phyloP scores from a whole-genome alignment of 2,888 invertebrate species.

The Caenorhabditis sulstoni region DNA sequence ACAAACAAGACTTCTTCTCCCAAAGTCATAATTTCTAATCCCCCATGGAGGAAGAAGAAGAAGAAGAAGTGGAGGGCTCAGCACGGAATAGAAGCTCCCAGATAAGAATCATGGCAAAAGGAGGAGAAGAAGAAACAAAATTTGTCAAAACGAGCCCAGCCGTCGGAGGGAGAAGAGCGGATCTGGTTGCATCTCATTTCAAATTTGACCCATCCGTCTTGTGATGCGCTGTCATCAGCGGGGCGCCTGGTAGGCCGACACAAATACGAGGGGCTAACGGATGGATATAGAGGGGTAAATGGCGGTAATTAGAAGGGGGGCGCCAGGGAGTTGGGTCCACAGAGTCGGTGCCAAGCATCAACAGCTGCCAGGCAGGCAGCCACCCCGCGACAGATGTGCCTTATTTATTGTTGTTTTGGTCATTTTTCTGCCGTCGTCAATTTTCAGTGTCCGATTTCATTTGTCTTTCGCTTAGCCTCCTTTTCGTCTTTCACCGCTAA shows the following conservation, averaged over 20 bases:
- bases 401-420: slow-evolving; percentile 48
- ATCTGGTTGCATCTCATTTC: slow-evolving; percentile 30
- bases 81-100: background rate
- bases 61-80: no score
- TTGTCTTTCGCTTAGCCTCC: no score
- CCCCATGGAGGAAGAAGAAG: slow-evolving; percentile 14
- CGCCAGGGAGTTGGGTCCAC: background rate
- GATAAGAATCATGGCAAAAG: slow-evolving; percentile 31
- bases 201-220: slow-evolving; percentile 40
- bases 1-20: slow-evolving; percentile 5
- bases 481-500: background rate
- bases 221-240: background rate
- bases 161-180: no score
- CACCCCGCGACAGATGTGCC: slow-evolving; percentile 23
- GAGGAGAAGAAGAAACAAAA: slow-evolving; percentile 1
- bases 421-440: no score
- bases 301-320: background rate
- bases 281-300: background rate
- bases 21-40: slow-evolving; percentile 45
- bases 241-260: no score
- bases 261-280: no score
- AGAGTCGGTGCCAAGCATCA: no score
- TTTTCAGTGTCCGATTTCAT: slow-evolving; percentile 2
- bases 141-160: slow-evolving; percentile 39
- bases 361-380: no score